A percentile compares a stretch with the other conserved stretches of the same genome.
Evolutionary conservation across 92 coral and sea anemone species (phyloP).

Genomic region (Nematostella vectensis): DNA sequence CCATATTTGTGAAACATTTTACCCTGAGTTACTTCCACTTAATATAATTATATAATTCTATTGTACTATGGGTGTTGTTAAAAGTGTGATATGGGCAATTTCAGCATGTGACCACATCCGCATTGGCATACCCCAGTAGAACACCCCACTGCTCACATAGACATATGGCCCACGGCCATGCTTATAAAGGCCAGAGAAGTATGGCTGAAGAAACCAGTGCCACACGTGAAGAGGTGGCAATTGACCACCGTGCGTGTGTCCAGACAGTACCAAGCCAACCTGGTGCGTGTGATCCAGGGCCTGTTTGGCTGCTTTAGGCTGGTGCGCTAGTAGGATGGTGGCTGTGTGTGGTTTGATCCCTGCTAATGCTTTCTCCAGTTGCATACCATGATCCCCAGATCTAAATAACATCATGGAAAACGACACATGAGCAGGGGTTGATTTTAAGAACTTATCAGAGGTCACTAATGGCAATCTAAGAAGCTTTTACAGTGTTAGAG

Average conservation of each 20-base stretch:
- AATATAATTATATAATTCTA: no score
- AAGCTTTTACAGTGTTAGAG: no score
- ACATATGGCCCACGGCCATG: conserved; percentile 53
- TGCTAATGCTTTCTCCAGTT: conserved; percentile 49
- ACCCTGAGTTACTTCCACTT: no score
- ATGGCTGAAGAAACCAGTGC: conserved; percentile 60
- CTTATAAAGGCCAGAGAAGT: conserved; percentile 61
- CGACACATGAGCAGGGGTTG: no score
- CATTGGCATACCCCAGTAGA: conserved; percentile 93
- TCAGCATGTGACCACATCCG: conserved; percentile 64
- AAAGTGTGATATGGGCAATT: conserved; percentile 48
- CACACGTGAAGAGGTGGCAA: conserved; percentile 66
- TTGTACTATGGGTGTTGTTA: not conserved
- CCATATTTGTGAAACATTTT: no score
- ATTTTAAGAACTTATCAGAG: no score
- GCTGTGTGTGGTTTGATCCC: conserved; percentile 49
- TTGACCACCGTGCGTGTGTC: conserved; percentile 87
- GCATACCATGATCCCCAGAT: conserved; percentile 75
- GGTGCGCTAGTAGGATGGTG: conserved; percentile 61
- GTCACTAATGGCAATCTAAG: no score
- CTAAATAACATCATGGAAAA: conserved; percentile 34
- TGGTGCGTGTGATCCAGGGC: conserved; percentile 44
- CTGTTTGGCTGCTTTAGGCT: conserved; percentile 59
- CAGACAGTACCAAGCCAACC: conserved; percentile 57
- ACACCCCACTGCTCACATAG: conserved; percentile 66